Conservation (phyloP, 2,797 vertebrate species). For the Schizopygopsis malacanthus region DNA sequence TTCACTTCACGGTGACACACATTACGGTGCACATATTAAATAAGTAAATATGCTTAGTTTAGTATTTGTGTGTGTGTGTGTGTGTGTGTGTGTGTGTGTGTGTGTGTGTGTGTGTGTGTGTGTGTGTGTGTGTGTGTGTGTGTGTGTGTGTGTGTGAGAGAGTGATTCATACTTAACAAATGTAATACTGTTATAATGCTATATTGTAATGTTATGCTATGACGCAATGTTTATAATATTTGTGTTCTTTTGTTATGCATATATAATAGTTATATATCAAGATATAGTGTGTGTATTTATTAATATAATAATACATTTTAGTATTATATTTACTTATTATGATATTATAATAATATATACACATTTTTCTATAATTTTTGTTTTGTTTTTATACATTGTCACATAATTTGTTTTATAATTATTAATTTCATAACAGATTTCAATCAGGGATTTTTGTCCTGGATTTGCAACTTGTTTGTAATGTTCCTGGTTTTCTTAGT, state of each 20-base stretch:
- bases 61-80: neutral
- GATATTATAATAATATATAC: too few species aligned
- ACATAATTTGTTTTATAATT: neutral
- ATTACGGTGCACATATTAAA: neutral
- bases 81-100: too few species aligned
- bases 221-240: neutral
- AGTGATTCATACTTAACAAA: too few species aligned
- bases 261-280: too few species aligned
- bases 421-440: conserved; percentile 65
- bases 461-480: conserved; percentile 84
- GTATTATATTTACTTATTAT: too few species aligned
- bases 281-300: too few species aligned
- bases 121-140: too few species aligned
- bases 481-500: conserved; percentile 81
- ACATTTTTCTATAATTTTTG: too few species aligned
- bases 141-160: too few species aligned
- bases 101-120: too few species aligned
- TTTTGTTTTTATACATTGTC: neutral
- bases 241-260: neutral
- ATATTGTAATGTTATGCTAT: neutral
- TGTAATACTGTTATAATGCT: too few species aligned
- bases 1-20: neutral
- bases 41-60: neutral
- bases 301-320: too few species aligned
- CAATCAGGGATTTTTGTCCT: conserved; percentile 83